These are phyloP conservation scores for Macroramphosus scolopax DNA, from an alignment of 2,797 vertebrate genomes.

Conservation along the genomic window DNA sequence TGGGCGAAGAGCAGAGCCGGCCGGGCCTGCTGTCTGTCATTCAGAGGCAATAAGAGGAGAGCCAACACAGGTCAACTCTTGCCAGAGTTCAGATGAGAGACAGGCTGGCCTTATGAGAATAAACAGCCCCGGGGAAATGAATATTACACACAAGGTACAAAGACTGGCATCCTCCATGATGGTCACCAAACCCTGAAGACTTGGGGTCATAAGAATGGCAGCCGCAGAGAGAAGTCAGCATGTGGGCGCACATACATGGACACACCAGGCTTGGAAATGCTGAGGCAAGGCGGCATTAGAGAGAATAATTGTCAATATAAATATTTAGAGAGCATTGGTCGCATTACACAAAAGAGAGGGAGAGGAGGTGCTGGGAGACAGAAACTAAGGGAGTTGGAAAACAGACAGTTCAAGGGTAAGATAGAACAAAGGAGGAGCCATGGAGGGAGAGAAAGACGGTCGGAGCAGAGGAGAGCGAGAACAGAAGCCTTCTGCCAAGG, in stretches of 20 bases:
- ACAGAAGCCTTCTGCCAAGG: constrained; percentile 66
- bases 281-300: constrained; percentile 28
- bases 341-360: constrained; percentile 41
- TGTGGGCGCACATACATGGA: neutral
- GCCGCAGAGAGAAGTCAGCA: constrained; percentile 8
- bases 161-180: constrained; percentile 24
- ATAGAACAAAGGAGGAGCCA: constrained; percentile 24
- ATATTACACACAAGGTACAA: constrained; percentile 55
- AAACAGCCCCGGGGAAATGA: constrained; percentile 55
- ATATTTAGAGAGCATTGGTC: constrained; percentile 57
- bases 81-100: constrained; percentile 56
- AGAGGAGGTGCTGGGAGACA: constrained; percentile 12
- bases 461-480: constrained; percentile 41
- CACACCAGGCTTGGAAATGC: constrained; percentile 16
- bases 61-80: constrained; percentile 58
- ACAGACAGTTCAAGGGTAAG: constrained; percentile 65
- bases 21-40: constrained; percentile 58
- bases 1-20: constrained; percentile 15
- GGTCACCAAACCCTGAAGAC: constrained; percentile 32
- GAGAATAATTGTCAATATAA: constrained; percentile 52
- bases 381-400: constrained; percentile 51
- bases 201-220: constrained; percentile 39
- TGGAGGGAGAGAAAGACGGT: constrained; percentile 25
- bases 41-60: constrained; percentile 63
- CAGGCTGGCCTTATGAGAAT: constrained; percentile 61